Base-by-base conservation (phyloP, 2,113 vertebrate species). In the Vulpes lagopus region DNA sequence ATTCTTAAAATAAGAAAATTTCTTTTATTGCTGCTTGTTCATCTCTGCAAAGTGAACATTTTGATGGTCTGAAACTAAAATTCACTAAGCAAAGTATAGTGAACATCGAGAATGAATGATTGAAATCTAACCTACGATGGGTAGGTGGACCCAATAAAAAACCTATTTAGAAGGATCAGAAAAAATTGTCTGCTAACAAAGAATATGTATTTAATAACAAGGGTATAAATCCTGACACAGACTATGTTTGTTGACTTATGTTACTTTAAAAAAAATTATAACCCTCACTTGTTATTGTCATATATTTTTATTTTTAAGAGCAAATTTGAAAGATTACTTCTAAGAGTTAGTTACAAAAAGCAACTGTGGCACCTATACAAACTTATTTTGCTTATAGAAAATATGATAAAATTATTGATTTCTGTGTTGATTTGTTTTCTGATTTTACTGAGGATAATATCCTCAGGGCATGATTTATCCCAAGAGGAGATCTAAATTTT, bases 371-470 rank as follows among this genome's bases (percentile, higher is more conserved):
- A 38, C 17, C 32, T 89, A 3, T 35, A 17, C 2, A 59, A 49
- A 67, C 79, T 55, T 43, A 60, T 94, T 92, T 97, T 92, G 62
- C n/a, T 86, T 30, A 38, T 8, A 59, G 65, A 96, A 95, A 85
- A 81, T 43, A 8, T 27, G 27, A 38, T 27, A 65, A 20, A 82
- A 73, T 16, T 57, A 4, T 43, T 43, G 38, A 0, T 82, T 92
- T 74, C 25, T 64, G 11, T 84, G 19, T 91, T 89, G 49, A 22
- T 76, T 59, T 20, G 20, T 80, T 73, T 96, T 83, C 35, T 83
- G 16, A n/a, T 93, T 96, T 97, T 95, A n/a, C 35, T 62, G 25
- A 86, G 43, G 23, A 51, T 94, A 69, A 95, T 90, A 59, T 95
- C n/a, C 86, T 0, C 59, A 60, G 67, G n/a, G 27, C 4, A 15